Percentiles rank a stretch among this genome's conserved stretches.
These are phyloP conservation scores for Trematomus bernacchii DNA, from an alignment of 2,797 vertebrate species.

Conservation along the genomic window DNA sequence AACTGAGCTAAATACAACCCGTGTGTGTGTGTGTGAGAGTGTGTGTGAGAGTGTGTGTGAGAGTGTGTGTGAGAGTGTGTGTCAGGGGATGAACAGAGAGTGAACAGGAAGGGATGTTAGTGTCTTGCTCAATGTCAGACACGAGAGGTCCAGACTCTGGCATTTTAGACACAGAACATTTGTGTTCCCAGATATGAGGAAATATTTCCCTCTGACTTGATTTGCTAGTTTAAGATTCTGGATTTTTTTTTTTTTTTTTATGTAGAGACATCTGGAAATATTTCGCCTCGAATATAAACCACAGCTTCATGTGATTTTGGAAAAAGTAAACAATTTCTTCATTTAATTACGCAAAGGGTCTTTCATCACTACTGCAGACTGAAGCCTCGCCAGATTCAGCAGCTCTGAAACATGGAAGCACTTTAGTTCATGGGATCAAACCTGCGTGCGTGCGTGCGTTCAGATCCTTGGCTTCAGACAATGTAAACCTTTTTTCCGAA, in stretches of 20 bases:
- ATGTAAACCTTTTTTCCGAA: not conserved
- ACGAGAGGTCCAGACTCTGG: not conserved
- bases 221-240: not conserved
- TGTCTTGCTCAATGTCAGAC: conserved; percentile 9
- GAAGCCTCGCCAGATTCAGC: conserved; percentile 26
- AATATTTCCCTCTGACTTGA: not conserved
- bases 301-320: conserved; percentile 39
- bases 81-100: not conserved
- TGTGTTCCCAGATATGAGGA: not conserved
- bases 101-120: conserved; percentile 7
- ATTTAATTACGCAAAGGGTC: not conserved
- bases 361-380: conserved; percentile 26
- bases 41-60: not conserved
- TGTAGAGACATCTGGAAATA: conserved; percentile 56
- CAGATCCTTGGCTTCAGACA: not conserved
- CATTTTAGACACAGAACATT: not conserved
- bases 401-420: conserved; percentile 11
- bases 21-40: not conserved
- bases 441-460: not conserved
- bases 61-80: no score
- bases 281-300: conserved; percentile 13
- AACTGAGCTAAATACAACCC: conserved; percentile 33
- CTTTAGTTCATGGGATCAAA: not conserved
- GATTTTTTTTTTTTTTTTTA: not conserved
- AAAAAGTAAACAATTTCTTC: conserved; percentile 34